Evolutionary conservation across 2,888 invertebrate species (phyloP), one percentile per base, ranked within the genome.

Genomic region (Drosophila siamana): DNA sequence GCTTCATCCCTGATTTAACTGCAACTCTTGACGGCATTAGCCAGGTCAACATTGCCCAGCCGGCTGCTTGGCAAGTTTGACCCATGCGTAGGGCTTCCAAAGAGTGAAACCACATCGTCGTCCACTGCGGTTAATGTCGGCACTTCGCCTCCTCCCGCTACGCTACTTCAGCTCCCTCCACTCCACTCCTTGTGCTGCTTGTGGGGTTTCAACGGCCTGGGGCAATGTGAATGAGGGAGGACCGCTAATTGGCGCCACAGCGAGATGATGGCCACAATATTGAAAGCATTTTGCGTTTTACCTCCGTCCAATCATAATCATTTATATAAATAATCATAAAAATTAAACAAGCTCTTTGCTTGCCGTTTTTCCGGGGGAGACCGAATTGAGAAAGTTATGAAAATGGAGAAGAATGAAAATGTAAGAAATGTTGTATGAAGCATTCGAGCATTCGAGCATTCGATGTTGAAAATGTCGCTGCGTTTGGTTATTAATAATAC

Each of bases 281-380:
- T 50, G 41, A 52, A 56, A 67, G 51, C 52, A 40, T 48, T 51
- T 41, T 33, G 41, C 22, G 41, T 43, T 43, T 24, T 43, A 51
- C 16, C 59, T 51, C 15, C 55, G 51, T 59, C 44, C 43, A 57
- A 63, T 56, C 61, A 40, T 59, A 52, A 76, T 63, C 62, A 72
- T 66, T 78, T 75, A 69, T 75, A 83, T 83, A 83, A 86, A 80
- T 78, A 84, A 75, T 83, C 82, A 78, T 69, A 66, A 68, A 78
- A 75, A 86, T 83, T 80, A 86, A 66, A 69, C 68, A 66, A 69
- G 68, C 68, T 33, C 67, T 55, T 19, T 7, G 44, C 9, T 33
- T 19, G n/a, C 30, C 13, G 36, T 13, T 36, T 1, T 4, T 28
- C 7, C 4, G 5, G 36, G 36, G 6, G n/a, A 33, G n/a, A n/a